Base-by-base conservation (phyloP, 2,113 vertebrate species). In the Grus americana region DNA sequence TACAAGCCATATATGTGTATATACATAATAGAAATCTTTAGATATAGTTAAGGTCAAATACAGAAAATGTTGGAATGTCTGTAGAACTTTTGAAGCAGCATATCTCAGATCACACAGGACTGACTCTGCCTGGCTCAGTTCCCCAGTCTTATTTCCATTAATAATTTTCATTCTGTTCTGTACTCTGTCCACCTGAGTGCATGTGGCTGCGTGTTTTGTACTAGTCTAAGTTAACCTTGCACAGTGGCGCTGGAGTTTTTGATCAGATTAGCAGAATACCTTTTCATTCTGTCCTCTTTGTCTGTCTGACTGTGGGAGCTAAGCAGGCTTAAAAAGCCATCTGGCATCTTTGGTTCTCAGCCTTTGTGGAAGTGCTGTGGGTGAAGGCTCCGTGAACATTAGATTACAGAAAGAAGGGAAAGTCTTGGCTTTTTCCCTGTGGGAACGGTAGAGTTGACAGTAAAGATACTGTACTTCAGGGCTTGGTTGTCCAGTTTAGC, bases 171-270 rank as follows among this genome's bases (percentile, higher is more conserved):
- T 44, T 86, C 57, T 27, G 10, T 40, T 49, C 62, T 72, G 70
- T 88, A 44, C 79, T 92, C 74, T 67, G 88, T 61, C 88, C 74
- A 67, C 88, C 61, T 46, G 66, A 88, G 86, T 10, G 2, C n/a
- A 2, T 24, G 81, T 65, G 42, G 81, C 55, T 1, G 0, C 0
- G 1, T 59, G 55, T 70, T 81, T 65, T 6, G 4, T 61, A 0
- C 0, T 2, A 49, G 65, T 55, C 61, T 26, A 17, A 26, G 63
- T 44, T 73, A 62, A 71, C 68, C 70, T 81, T 65, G 58, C 61
- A 7, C 57, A 30, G 78, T 47, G 78, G 24, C 0, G 2, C 76
- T 85, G 66, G 18, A 90, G 74, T 61, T 96, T 70, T 54, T 66
- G 66, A 26, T 85, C 66, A 67, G 30, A 58, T 54, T 18, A 42